A percentile compares a stretch with the other conserved stretches of the same genome.
Evolutionary conservation across 2,113 vertebrate species (phyloP).

Genomic region (Piaya cayana): DNA sequence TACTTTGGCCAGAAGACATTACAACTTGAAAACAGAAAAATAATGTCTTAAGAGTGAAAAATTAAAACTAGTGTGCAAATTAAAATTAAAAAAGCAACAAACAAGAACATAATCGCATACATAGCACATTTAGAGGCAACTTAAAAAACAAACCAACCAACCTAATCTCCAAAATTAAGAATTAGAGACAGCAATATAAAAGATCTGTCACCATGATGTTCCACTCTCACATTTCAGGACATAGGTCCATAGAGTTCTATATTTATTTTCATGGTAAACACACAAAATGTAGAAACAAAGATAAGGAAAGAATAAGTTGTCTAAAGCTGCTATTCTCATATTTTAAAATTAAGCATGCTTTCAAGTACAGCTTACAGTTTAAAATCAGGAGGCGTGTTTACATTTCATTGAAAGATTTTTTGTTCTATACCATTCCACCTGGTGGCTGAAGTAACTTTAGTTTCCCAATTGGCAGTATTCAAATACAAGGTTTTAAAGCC

Average conservation of each 20-base stretch:
- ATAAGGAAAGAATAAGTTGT: neutral
- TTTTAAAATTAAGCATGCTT: neutral
- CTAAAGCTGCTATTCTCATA: neutral
- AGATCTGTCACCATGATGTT: neutral
- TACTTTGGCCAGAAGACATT: neutral
- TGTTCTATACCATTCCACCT: neutral
- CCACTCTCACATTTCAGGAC: neutral
- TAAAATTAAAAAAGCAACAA: neutral
- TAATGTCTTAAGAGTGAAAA: neutral
- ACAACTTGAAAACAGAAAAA: neutral
- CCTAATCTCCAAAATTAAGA: neutral
- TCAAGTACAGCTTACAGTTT: neutral
- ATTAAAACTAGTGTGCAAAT: neutral
- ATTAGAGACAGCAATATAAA: neutral
- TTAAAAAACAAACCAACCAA: neutral
- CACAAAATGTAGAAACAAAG: neutral
- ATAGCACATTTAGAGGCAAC: rapidly evolving
- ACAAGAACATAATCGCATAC: neutral
- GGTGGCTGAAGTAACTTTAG: neutral
- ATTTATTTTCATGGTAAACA: neutral
- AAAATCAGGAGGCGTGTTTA: neutral
- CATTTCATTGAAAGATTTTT: neutral
- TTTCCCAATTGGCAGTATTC: neutral
- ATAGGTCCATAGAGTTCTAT: rapidly evolving
- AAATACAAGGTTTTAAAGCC: neutral